Evolutionary conservation across 2,797 vertebrate genomes (phyloP).

Genomic region (Syncerus caffer): DNA sequence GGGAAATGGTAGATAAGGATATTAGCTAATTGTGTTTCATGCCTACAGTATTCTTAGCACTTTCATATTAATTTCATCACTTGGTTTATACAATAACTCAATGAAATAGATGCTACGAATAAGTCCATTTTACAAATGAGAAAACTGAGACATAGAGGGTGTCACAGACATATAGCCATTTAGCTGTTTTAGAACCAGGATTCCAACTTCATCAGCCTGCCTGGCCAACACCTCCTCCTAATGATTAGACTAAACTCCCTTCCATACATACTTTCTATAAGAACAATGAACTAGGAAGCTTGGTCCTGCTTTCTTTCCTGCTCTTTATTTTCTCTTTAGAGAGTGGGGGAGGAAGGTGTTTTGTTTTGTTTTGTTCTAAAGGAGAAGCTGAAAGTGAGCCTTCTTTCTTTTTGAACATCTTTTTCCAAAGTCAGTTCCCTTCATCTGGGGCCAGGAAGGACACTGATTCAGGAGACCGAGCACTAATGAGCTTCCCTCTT

Average conservation of each 20-base stretch:
- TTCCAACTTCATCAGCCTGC: not conserved
- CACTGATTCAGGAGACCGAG: slow-evolving; percentile 23
- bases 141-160: not conserved
- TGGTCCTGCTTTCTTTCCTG: not conserved
- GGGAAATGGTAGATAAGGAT: not conserved
- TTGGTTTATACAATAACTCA: not conserved
- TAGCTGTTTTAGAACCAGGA: not conserved
- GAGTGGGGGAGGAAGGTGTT: not conserved
- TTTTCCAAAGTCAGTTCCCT: slow-evolving; percentile 51
- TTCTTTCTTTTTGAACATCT: slow-evolving; percentile 6
- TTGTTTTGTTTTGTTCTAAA: slow-evolving; percentile 49
- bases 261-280: not conserved
- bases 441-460: slow-evolving; percentile 26
- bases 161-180: not conserved
- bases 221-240: not conserved
- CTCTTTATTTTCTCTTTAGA: slow-evolving; percentile 23
- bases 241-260: not conserved
- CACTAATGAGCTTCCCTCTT: slow-evolving; percentile 61
- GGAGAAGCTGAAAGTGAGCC: slow-evolving; percentile 38
- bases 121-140: slow-evolving; percentile 26
- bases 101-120: not conserved
- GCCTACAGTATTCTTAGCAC: not conserved
- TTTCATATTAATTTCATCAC: not conserved
- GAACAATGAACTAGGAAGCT: not conserved
- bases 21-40: not conserved